A percentile compares a stretch with the other conserved stretches of the same genome.
Evolutionary conservation across 2,888 invertebrate genomes (phyloP).

Genomic region (Mystacides longicornis): DNA sequence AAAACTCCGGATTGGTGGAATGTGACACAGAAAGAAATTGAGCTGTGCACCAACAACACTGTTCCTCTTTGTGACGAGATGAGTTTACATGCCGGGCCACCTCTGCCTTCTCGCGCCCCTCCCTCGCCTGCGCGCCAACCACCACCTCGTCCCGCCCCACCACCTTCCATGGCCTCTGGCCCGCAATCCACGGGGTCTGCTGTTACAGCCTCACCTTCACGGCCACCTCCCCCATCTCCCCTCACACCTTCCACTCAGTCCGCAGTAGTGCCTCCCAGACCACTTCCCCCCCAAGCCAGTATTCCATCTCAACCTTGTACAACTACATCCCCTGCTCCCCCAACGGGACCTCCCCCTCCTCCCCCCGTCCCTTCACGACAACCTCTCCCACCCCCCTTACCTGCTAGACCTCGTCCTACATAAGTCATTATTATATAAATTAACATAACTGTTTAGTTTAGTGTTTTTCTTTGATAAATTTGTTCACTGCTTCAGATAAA

Average conservation of each 20-base stretch:
- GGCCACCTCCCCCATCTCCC: constrained; percentile 51
- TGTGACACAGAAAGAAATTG: constrained; percentile 74
- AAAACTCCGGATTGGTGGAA: constrained; percentile 83
- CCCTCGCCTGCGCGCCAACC: constrained; percentile 55
- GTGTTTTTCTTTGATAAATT: too few relatives aligned
- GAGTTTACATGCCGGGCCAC: constrained; percentile 41
- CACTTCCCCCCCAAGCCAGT: constrained; percentile 50
- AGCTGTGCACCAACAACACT: constrained; percentile 77
- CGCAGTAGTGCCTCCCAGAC: constrained; percentile 62
- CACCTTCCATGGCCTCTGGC: constrained; percentile 46
- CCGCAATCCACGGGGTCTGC: constrained; percentile 34
- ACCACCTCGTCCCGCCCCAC: constrained; percentile 54
- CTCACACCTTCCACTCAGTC: constrained; percentile 60
- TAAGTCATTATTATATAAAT: too few relatives aligned
- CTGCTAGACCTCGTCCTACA: background rate
- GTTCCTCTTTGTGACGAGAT: constrained; percentile 59
- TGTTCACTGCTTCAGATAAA: too few relatives aligned
- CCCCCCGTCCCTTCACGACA: background rate
- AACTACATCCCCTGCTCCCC: background rate
- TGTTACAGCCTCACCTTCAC: constrained; percentile 46
- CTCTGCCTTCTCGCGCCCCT: constrained; percentile 44
- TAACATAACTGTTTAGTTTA: too few relatives aligned
- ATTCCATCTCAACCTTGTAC: background rate
- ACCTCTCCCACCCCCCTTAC: background rate
- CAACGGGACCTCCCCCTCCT: background rate